Percentiles rank a stretch among this genome's conserved stretches.
These are phyloP conservation scores for Chromoteleia sp. DNA, from an alignment of 2,888 invertebrate genomes.

Conservation along the genomic window DNA sequence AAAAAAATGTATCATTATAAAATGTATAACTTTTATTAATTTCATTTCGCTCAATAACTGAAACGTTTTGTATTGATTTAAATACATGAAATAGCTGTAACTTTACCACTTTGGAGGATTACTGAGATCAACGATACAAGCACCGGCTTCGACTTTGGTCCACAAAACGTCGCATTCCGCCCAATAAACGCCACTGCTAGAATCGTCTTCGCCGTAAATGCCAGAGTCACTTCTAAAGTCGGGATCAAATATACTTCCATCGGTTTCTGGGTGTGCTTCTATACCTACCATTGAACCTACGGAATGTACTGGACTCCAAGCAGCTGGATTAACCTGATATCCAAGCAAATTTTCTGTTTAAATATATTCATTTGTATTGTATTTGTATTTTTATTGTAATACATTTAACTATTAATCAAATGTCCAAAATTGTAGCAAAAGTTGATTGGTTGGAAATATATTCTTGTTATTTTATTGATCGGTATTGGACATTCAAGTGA, in stretches of 20 bases:
- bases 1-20: conserved; percentile 14
- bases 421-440: too few species aligned
- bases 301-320: conserved; percentile 95
- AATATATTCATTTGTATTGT: too few species aligned
- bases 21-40: conserved; percentile 19
- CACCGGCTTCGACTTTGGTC: conserved; percentile 93
- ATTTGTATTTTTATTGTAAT: too few species aligned
- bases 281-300: conserved; percentile 93
- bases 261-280: conserved; percentile 94
- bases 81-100: too few species aligned
- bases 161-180: conserved; percentile 92
- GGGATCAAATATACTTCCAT: conserved; percentile 92
- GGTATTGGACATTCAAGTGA: too few species aligned
- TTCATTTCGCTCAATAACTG: too few species aligned
- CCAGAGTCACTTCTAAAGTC: conserved; percentile 90
- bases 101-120: conserved; percentile 91
- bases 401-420: too few species aligned
- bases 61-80: too few species aligned
- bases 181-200: conserved; percentile 90
- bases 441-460: too few species aligned
- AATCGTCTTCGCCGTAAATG: conserved; percentile 92
- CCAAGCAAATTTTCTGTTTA: too few species aligned
- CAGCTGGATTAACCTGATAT: conserved; percentile 88
- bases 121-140: conserved; percentile 86
- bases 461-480: too few species aligned